Percentiles rank a stretch among this genome's conserved stretches.
Conservation (phyloP, 1,140 invertebrate genomes). For the Tetramorium parvispinum region DNA sequence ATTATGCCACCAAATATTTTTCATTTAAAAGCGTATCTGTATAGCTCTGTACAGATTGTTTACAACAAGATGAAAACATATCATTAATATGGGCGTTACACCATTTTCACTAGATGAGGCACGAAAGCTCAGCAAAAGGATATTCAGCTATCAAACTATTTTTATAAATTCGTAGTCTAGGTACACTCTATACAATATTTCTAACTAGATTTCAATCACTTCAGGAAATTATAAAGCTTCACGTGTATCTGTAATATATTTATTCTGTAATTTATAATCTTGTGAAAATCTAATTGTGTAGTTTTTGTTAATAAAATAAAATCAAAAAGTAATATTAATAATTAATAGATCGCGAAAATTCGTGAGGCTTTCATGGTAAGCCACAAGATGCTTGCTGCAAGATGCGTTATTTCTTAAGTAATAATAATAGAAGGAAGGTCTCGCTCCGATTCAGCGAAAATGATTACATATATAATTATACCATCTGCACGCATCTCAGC, state of each 20-base stretch:
- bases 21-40: constrained; percentile 61
- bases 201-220: constrained; percentile 31
- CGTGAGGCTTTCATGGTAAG: neutral
- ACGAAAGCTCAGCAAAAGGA: constrained; percentile 41
- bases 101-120: constrained; percentile 46
- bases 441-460: constrained; percentile 7
- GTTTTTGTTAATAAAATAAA: constrained; percentile 14
- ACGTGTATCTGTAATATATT: constrained; percentile 9
- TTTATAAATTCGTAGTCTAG: constrained; percentile 49
- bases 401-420: neutral
- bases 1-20: constrained; percentile 27
- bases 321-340: constrained; percentile 18
- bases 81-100: constrained; percentile 27
- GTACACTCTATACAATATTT: constrained; percentile 21
- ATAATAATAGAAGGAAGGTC: neutral
- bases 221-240: constrained; percentile 50
- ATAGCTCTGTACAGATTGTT: constrained; percentile 17
- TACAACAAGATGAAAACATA: constrained; percentile 48
- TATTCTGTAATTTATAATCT: constrained; percentile 20
- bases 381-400: neutral
- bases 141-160: constrained; percentile 50
- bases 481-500: neutral
- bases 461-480: neutral
- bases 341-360: constrained; percentile 31
- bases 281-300: constrained; percentile 38